Evolutionary conservation across 2,888 invertebrate genomes (phyloP).

Genomic region (Sericinus montela): DNA sequence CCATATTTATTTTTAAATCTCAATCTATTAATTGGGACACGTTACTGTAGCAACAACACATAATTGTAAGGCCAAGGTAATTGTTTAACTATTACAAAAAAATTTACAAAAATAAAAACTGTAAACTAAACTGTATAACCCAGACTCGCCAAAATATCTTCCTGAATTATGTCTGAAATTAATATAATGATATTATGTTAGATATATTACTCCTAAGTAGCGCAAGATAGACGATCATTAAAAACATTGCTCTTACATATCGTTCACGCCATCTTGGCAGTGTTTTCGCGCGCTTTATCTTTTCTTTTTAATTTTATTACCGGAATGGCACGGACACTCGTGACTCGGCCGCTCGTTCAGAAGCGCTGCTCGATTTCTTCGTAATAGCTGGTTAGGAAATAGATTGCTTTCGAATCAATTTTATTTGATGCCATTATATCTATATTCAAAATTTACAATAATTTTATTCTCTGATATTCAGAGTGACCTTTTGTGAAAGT

Average conservation of each 20-base stretch:
- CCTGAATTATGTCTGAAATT: too few species aligned
- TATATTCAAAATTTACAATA: not conserved
- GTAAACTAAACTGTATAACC: too few species aligned
- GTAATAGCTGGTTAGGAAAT: slow-evolving; percentile 20
- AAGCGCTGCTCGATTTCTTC: slow-evolving; percentile 23
- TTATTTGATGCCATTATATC: not conserved
- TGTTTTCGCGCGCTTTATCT: slow-evolving; percentile 24
- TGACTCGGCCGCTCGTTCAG: slow-evolving; percentile 24
- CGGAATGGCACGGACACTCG: slow-evolving; percentile 21
- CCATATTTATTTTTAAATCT: too few species aligned
- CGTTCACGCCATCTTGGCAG: slow-evolving; percentile 26
- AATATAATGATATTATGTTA: too few species aligned
- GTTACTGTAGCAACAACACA: too few species aligned
- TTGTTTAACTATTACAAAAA: too few species aligned
- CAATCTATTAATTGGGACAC: too few species aligned
- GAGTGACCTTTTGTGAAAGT: too few species aligned
- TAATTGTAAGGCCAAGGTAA: too few species aligned
- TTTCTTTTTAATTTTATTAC: slow-evolving; percentile 21
- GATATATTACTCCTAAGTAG: not conserved
- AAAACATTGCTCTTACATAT: slow-evolving; percentile 6
- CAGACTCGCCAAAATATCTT: too few species aligned
- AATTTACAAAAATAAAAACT: too few species aligned
- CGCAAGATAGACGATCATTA: slow-evolving; percentile 1
- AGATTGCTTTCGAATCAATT: slow-evolving; percentile 15
- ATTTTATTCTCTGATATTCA: too few species aligned